phyloP scores from a whole-genome alignment of 1,140 invertebrate species.

The Hetaerina americana region DNA sequence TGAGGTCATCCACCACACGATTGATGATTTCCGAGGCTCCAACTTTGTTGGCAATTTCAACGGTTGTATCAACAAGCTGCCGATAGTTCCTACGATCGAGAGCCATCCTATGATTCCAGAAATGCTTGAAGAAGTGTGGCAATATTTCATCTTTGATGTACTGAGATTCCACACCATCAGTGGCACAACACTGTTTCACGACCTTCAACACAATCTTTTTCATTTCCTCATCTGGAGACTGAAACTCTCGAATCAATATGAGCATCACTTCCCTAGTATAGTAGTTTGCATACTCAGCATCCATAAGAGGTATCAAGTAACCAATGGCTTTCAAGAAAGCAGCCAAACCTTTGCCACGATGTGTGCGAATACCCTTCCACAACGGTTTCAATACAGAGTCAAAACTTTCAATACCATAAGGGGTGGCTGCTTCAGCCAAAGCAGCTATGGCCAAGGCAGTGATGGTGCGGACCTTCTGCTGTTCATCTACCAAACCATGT shows the following conservation, averaged over 20 bases:
- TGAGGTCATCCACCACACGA: constrained; percentile 95
- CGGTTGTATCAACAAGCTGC: constrained; percentile 96
- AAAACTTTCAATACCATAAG: constrained; percentile 99
- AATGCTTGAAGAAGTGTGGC: constrained; percentile 98
- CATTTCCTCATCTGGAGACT: constrained; percentile 99
- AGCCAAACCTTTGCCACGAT: constrained; percentile 95
- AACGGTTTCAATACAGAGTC: constrained; percentile 97
- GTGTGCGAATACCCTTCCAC: constrained; percentile 98
- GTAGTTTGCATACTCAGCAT: constrained; percentile 99
- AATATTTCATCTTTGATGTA: constrained; percentile 99
- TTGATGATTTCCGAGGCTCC: constrained; percentile 98
- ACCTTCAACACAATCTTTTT: constrained; percentile 99
- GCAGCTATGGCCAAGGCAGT: constrained; percentile 97
- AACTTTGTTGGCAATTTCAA: constrained; percentile 99
- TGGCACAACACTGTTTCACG: constrained; percentile 99
- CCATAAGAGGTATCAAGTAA: constrained; percentile 98
- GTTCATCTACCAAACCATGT: constrained; percentile 83
- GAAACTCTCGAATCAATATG: constrained; percentile 97
- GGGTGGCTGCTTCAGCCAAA: constrained; percentile 93
- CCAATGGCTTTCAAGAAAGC: constrained; percentile 99
- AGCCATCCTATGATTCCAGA: constrained; percentile 99
- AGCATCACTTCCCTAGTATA: constrained; percentile 99
- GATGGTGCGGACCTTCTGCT: constrained; percentile 85
- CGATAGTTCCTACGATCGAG: constrained; percentile 94
- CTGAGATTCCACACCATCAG: constrained; percentile 97